phyloP scores from a whole-genome alignment of 92 coral and sea anemone genomes.

The Muricea muricata region DNA sequence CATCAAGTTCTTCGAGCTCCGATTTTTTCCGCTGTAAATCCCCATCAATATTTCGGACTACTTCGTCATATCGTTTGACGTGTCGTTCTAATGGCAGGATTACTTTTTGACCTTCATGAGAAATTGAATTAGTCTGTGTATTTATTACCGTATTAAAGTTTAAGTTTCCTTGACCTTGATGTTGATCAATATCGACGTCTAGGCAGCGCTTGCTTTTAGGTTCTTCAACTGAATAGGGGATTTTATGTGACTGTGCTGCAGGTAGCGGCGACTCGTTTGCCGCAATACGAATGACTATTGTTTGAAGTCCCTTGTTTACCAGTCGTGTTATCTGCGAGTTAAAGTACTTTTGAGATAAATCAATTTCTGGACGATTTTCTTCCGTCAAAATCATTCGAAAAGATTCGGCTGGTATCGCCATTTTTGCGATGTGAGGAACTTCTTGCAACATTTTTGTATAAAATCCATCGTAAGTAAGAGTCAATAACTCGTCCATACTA shows the following conservation, averaged over 20 bases:
- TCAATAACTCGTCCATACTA: slow-evolving; percentile 32
- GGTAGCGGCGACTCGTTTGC: slow-evolving; percentile 42
- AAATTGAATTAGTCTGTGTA: too few species aligned
- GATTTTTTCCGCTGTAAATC: slow-evolving; percentile 21
- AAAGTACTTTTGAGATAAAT: slow-evolving; percentile 53
- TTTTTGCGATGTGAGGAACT: slow-evolving; percentile 42
- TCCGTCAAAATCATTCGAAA: slow-evolving; percentile 20
- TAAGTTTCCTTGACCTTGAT: neutral
- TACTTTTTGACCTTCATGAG: too few species aligned
- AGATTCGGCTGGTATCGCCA: neutral
- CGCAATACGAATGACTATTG: slow-evolving; percentile 42
- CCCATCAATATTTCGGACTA: neutral
- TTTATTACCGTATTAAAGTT: too few species aligned
- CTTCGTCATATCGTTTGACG: slow-evolving; percentile 23
- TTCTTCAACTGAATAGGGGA: neutral
- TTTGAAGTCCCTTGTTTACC: slow-evolving; percentile 49
- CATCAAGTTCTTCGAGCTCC: slow-evolving; percentile 31
- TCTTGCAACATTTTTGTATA: slow-evolving; percentile 20
- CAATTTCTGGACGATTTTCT: slow-evolving; percentile 52
- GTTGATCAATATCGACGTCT: neutral
- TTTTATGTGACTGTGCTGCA: neutral
- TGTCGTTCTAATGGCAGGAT: slow-evolving; percentile 53
- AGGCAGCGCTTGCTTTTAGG: slow-evolving; percentile 12
- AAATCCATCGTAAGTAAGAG: slow-evolving; percentile 21
- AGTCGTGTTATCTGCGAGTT: slow-evolving; percentile 45